Evolutionary conservation across 2,797 vertebrate genomes (phyloP).

Genomic region (Vipera latastei): DNA sequence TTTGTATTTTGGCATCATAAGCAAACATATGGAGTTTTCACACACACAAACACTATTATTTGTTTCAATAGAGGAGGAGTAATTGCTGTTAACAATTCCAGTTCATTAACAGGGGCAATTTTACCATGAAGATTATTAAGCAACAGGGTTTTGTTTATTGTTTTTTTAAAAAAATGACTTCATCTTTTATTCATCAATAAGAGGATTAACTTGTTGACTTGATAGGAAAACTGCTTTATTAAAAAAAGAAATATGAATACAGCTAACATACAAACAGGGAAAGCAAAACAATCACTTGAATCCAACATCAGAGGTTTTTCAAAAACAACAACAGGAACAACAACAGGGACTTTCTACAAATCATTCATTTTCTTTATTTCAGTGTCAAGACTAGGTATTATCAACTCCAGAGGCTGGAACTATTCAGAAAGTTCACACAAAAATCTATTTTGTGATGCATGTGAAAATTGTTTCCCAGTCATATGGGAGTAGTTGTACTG

Average conservation of each 20-base stretch:
- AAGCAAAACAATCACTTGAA: constrained; percentile 38
- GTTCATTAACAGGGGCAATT: constrained; percentile 57
- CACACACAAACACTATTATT: constrained; percentile 48
- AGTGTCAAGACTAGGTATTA: background rate
- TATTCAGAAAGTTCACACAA: background rate
- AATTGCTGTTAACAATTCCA: constrained; percentile 57
- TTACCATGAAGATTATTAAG: constrained; percentile 51
- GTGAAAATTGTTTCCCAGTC: background rate
- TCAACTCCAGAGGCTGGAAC: background rate
- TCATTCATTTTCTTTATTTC: background rate
- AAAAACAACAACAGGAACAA: constrained; percentile 1
- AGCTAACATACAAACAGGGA: constrained; percentile 33
- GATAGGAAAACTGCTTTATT: constrained; percentile 38
- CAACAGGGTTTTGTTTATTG: background rate
- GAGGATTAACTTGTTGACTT: constrained; percentile 41
- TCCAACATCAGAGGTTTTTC: constrained; percentile 19
- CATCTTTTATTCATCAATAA: constrained; percentile 53
- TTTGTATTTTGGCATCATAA: background rate
- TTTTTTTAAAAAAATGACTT: constrained; percentile 50
- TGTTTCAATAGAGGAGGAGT: constrained; percentile 40
- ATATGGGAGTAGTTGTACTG: background rate
- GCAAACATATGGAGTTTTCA: constrained; percentile 37
- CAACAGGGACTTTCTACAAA: constrained; percentile 1
- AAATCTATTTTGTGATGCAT: background rate
- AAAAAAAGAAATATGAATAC: constrained; percentile 33